Conservation (phyloP, 1,140 invertebrate genomes). For the Euwallacea fornicatus region DNA sequence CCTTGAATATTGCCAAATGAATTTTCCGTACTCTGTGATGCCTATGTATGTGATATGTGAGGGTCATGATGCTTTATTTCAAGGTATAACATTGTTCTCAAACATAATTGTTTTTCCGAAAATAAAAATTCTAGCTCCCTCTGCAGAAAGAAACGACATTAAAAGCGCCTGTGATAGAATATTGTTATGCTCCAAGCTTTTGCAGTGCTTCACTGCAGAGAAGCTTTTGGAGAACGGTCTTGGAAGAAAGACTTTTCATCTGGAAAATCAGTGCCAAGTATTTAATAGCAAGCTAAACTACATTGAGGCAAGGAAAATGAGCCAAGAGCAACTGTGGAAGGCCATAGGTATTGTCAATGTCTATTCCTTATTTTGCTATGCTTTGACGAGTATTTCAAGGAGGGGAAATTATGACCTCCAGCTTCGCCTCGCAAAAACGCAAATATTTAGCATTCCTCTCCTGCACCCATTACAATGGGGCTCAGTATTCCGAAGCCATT, state of each 20-base stretch:
- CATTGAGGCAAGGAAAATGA: conserved; percentile 70
- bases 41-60: conserved; percentile 77
- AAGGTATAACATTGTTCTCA: conserved; percentile 50
- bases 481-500: conserved; percentile 57
- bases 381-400: conserved; percentile 19
- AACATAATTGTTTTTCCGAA: background rate
- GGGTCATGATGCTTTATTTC: conserved; percentile 77
- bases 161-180: conserved; percentile 77
- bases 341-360: conserved; percentile 65
- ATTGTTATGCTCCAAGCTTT: conserved; percentile 72
- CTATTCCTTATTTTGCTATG: background rate
- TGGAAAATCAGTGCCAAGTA: conserved; percentile 70
- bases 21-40: conserved; percentile 55
- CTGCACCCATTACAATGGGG: conserved; percentile 68
- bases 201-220: conserved; percentile 86
- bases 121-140: conserved; percentile 56
- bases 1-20: conserved; percentile 30
- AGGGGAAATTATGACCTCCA: conserved; percentile 71
- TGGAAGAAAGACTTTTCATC: conserved; percentile 77
- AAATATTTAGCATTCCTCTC: conserved; percentile 90
- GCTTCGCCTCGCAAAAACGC: conserved; percentile 63
- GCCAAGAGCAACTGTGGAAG: conserved; percentile 81
- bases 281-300: conserved; percentile 73
- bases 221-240: conserved; percentile 82
- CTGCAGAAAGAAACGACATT: conserved; percentile 67